A percentile compares a stretch with the other conserved stretches of the same genome.
phyloP scores from a whole-genome alignment of 2,797 vertebrate species.

The Amblyopsis hoosieri region DNA sequence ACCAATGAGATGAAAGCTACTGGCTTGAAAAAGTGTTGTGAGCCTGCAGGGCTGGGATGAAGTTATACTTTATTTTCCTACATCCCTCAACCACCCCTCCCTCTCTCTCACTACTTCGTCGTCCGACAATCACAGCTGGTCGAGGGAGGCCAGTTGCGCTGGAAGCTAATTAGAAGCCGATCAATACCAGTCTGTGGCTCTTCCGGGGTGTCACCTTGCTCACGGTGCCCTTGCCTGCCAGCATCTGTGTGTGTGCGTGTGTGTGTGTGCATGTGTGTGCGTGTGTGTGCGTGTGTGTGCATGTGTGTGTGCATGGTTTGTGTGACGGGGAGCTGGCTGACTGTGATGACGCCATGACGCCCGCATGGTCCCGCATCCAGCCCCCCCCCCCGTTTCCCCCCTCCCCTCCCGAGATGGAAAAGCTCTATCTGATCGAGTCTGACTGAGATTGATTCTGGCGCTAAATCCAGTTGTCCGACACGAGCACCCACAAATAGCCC shows the following conservation, averaged over 20 bases:
- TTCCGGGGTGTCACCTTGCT: constrained; percentile 60
- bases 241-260: no score
- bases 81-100: constrained; percentile 1
- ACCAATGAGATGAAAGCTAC: no score
- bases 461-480: constrained; percentile 60
- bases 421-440: constrained; percentile 58
- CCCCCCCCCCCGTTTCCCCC: neutral
- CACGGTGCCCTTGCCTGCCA: constrained; percentile 59
- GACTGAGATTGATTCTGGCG: constrained; percentile 64
- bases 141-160: constrained; percentile 15
- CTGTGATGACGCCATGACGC: constrained; percentile 66
- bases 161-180: constrained; percentile 76
- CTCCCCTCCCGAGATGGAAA: no score
- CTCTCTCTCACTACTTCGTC: neutral
- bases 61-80: constrained; percentile 13
- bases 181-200: constrained; percentile 76
- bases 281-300: no score
- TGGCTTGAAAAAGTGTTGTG: no score
- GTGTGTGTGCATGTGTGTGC: no score
- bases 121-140: constrained; percentile 17
- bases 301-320: constrained; percentile 9
- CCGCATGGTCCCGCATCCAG: constrained; percentile 40
- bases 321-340: constrained; percentile 47
- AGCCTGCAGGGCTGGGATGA: no score
- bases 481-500: constrained; percentile 40